Conservation (phyloP, 2,113 vertebrate species). For the Columba livia region DNA sequence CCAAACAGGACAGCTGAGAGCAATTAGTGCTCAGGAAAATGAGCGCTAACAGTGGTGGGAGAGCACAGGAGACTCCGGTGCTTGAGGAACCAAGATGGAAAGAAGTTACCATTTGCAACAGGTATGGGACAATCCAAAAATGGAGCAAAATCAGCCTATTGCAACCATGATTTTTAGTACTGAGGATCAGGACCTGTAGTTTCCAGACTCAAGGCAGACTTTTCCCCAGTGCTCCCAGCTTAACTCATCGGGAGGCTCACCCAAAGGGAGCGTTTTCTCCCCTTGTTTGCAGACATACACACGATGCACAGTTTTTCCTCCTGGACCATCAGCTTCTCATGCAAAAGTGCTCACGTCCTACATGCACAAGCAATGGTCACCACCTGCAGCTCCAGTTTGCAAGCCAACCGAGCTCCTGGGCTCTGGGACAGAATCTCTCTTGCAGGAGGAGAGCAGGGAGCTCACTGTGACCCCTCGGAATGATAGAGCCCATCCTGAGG, state of each 20-base stretch:
- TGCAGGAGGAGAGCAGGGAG: neutral
- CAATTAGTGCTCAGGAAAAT: neutral
- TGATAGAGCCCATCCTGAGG: rapidly evolving
- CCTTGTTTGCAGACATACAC: neutral
- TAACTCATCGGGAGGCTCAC: neutral
- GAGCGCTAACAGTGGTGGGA: rapidly evolving
- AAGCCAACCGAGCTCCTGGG: rapidly evolving
- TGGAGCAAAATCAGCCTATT: neutral
- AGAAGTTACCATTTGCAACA: rapidly evolving
- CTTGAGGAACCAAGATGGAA: neutral
- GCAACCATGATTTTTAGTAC: rapidly evolving
- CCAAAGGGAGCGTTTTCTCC: rapidly evolving
- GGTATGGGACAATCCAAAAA: neutral
- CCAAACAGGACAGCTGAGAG: neutral
- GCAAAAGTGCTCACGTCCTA: neutral
- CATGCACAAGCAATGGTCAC: rapidly evolving
- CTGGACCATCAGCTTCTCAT: rapidly evolving
- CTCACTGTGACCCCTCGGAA: neutral
- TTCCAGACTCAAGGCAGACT: neutral
- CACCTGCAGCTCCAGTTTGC: rapidly evolving
- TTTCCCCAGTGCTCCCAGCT: neutral
- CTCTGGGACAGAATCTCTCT: neutral
- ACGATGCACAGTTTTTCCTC: neutral
- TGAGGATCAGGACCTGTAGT: rapidly evolving
- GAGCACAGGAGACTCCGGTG: rapidly evolving